Base-by-base conservation (phyloP, 2,113 vertebrate species). In the Vanacampus margaritifer region DNA sequence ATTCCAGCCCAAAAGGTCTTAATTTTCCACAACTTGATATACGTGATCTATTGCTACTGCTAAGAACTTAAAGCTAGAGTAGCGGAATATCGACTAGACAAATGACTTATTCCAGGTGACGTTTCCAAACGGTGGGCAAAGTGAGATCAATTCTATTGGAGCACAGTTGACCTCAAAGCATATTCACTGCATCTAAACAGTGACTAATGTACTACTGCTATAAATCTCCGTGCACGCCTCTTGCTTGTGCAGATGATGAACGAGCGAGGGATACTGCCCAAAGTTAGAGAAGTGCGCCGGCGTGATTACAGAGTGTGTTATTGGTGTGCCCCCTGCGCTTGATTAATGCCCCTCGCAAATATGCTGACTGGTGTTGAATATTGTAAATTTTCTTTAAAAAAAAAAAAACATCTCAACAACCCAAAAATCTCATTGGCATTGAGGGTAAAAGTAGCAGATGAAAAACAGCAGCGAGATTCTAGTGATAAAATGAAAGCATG, bases 311-410 rank as follows among this genome's bases (percentile, higher is more conserved):
- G 73, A 84, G 76, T 81, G 81, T 58, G 83, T 90, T 90, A 89
- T 90, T 90, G 88, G 82, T 88, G 79, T 74, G 85, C 81, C 83
- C 54, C 83, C 79, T 75, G 73, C 78, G 75, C 74, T 86, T 90
- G 91, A 92, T 92, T 89, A 89, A 93, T 91, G 90, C 75, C 78
- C 73, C 75, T 76, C 67, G 80, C 84, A 88, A 91, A 90, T 89
- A 89, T 86, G 87, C 87, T 84, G 84, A 86, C 80, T 89, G 84
- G 83, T 85, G 87, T 91, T 83, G 37, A 62, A 62, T 43, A 62
- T 43, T 43, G 14, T 16, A 57, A 26, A 54, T 57, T 57, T 57
- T 57, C 48, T 37, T 59, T 0, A 21, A 59, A 36, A 58, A 36
- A 36, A 5, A 28, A 41, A 41, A 41, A 13, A 41, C 39, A 41